Evolutionary conservation across 2,797 vertebrate species (phyloP), one percentile per base, ranked within the genome.

Genomic region (Chloroceryle inda): DNA sequence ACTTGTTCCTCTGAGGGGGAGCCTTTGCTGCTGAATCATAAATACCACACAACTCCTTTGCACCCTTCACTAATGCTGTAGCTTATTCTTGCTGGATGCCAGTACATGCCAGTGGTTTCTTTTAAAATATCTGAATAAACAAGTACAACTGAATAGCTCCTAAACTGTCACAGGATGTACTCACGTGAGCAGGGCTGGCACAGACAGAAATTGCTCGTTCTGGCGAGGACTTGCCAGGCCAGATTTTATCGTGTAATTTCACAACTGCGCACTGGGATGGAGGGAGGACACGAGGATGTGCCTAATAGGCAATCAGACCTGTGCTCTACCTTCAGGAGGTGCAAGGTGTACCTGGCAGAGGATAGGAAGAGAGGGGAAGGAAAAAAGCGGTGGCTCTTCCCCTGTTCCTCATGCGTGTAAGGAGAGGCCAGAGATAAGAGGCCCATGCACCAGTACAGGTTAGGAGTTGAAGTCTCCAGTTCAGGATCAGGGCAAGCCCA

Each of bases 1-100:
- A 66, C 27, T 58, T 50, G 9, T 63, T 87, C 76, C 86, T 90
- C 58, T 86, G 71, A 73, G 38, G 47, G 67, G 50, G 85, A 75
- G 71, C 31, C 82, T 86, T 87, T 87, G 53, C 87, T 82, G 33
- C 68, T 45, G 56, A 88, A 67, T 89, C 55, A 29, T 50, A 53
- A 71, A 38, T 64, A 61, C 19, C 68, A 53, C 74, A 47, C 17
- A 73, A 19, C 27, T 84, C 35, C 29, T 86, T 73, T 9, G 4
- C 63, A 31, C 67, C n/a, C 49, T 75, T 75, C 55, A 17, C 42
- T 29, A 16, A 40, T 37, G 10, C 24, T 69, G 9, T 58, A 81
- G 23, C 4, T 83, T 67, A 11, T 86, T 88, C 35, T 17, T 71
- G 21, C 33, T 67, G 38, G 20, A 12, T 47, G 33, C 26, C 9